Evolutionary conservation across 2,888 invertebrate species (phyloP), one percentile per base, ranked within the genome.

Genomic region (Gymnocheta viridis): DNA sequence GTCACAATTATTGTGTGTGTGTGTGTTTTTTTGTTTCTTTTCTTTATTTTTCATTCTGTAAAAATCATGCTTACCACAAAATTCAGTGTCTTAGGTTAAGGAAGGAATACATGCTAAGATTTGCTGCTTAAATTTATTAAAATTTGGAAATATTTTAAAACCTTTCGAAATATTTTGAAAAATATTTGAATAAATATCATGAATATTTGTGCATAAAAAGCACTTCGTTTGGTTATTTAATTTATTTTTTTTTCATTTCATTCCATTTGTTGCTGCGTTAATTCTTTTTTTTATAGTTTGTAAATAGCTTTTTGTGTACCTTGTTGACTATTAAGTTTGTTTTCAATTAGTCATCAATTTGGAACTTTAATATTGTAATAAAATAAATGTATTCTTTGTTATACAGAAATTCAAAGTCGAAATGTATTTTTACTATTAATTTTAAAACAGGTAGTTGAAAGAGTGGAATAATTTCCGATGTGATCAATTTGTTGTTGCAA

Each of bases 261-360:
- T 58, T 47, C 24, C 32, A 70, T 24, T 29, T 62, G 49, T 69
- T 60, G 5, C 7, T 38, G n/a, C 7, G 22, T 70, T 2, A n/a
- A 10, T 38, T 41, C 7, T 14, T 58, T 17, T 56, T 38, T 51
- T 38, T 41, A n/a, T 73, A 2, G 27, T 41, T 41, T 41, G 38
- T 62, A 35, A 27, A 62, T 54, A 64, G 38, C 27, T 22, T 32
- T 60, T 60, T 79, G 54, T 29, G 9, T 58, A 56, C 29, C 35
- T 70, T 56, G 66, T 73, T 38, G 64, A 29, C 47, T 73, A 38
- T 73, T 66, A 49, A 49, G 19, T 14, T 29, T 49, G 24, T 64
- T 64, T 49, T 66, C 60, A 77, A 83, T 83, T 83, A 80, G 83
- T 83, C 83, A 83, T 77, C 70, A 41, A 72, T 72, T 76, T 60